Evolutionary conservation across 1,140 invertebrate genomes (phyloP).

Genomic region (Penaeus vannamei): DNA sequence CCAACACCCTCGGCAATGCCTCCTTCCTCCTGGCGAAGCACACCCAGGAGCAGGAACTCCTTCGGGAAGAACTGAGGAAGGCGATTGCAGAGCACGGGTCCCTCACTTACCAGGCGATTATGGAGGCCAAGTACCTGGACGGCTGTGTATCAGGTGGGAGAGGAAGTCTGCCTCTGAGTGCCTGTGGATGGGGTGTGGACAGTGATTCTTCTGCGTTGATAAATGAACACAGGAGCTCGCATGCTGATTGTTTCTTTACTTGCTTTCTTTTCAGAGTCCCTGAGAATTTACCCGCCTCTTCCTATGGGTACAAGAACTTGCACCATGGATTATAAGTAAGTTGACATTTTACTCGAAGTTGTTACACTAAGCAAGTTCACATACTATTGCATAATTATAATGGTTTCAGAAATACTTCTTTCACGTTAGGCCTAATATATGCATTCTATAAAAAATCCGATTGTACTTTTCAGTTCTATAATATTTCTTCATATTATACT

Average conservation of each 20-base stretch:
- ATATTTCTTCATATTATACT: too few species aligned
- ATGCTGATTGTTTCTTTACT: neutral
- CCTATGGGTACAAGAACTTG: slow-evolving; percentile 68
- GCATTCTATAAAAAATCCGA: too few species aligned
- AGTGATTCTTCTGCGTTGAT: neutral
- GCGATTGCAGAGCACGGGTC: slow-evolving; percentile 28
- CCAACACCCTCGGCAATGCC: slow-evolving; percentile 70
- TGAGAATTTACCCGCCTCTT: slow-evolving; percentile 69
- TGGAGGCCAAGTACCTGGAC: slow-evolving; percentile 58
- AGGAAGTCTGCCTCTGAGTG: neutral
- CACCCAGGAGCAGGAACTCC: slow-evolving; percentile 66
- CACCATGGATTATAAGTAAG: slow-evolving; percentile 69
- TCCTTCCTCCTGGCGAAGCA: slow-evolving; percentile 71
- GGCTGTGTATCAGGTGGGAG: slow-evolving; percentile 52
- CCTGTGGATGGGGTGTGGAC: neutral
- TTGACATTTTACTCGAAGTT: neutral
- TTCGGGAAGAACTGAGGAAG: slow-evolving; percentile 42
- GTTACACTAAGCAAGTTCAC: too few species aligned
- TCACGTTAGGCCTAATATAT: too few species aligned
- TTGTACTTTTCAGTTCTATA: too few species aligned
- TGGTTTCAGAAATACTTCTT: neutral
- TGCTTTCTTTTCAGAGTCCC: slow-evolving; percentile 66
- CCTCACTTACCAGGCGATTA: slow-evolving; percentile 55
- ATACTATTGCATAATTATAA: neutral
- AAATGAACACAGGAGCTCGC: too few species aligned